Evolutionary conservation across 2,888 invertebrate genomes (phyloP).

Genomic region (Meiosimyza decipiens): DNA sequence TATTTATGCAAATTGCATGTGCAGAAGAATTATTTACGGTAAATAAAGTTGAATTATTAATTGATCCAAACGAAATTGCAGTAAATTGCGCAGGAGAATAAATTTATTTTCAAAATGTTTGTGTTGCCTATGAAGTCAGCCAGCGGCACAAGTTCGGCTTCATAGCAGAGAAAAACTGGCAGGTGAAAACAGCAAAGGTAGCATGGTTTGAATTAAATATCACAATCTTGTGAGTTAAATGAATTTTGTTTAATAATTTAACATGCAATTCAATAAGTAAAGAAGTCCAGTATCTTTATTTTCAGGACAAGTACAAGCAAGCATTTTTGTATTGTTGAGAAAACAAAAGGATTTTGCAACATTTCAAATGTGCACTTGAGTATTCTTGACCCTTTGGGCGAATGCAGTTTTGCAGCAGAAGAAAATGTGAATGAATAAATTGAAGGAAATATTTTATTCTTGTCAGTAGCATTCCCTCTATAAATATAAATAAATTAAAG

Average conservation of each 20-base stretch:
- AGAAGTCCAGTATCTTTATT: too few relatives aligned
- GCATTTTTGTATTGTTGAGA: too few relatives aligned
- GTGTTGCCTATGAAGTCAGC: too few relatives aligned
- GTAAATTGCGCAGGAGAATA: slow-evolving; percentile 3
- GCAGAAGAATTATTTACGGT: slow-evolving; percentile 55
- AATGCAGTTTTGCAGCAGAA: slow-evolving; percentile 4
- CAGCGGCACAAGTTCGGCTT: too few relatives aligned
- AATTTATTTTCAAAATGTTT: not conserved
- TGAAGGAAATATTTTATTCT: slow-evolving; percentile 12
- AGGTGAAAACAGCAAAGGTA: too few relatives aligned
- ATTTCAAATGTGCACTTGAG: not conserved
- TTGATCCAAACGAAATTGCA: slow-evolving; percentile 20
- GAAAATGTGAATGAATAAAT: not conserved
- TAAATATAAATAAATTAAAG: slow-evolving; percentile 31
- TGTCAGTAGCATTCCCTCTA: slow-evolving; percentile 4
- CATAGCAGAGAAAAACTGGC: too few relatives aligned
- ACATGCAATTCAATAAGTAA: too few relatives aligned
- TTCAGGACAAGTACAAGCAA: too few relatives aligned
- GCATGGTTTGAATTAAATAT: too few relatives aligned
- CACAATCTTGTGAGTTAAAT: too few relatives aligned
- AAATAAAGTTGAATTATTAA: slow-evolving; percentile 47
- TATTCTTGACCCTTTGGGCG: not conserved
- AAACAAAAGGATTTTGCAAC: too few relatives aligned
- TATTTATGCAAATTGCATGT: slow-evolving; percentile 59
- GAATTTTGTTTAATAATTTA: too few relatives aligned